Evolutionary conservation across 2,888 invertebrate genomes (phyloP), one percentile per base, ranked within the genome.

Genomic region (Rhimphoctona megacephalus): DNA sequence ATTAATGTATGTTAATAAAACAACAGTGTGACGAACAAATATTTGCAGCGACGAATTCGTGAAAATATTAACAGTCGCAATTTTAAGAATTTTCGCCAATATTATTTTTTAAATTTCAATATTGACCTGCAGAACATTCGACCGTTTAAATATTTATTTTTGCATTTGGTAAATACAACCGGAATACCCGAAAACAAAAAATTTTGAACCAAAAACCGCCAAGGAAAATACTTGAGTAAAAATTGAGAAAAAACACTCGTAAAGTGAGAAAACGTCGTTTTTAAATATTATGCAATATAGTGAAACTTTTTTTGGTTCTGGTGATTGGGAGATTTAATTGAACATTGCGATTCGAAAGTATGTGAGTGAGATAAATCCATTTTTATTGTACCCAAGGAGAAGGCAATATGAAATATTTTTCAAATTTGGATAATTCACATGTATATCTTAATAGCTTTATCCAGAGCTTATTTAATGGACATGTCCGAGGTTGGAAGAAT

Each of bases 401-500:
- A n/a, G 19, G 49, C n/a, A 49, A 49, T 49, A 19, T n/a, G n/a
- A n/a, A 49, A 49, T 49, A 49, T 49, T 49, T 49, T 49, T 49
- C 49, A 49, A 49, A 19, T n/a, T 19, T 19, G 5, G 2, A 49
- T 49, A 19, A 49, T 49, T 19, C 6, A 19, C 17, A 4, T 46
- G 17, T 46, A 46, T 46, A 46, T 46, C 2, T 25, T 11, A 25
- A 57, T 57, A 8, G 57, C 25, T 61, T 61, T 49, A 49, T 17
- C 30, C 30, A 30, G 61, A 61, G 30, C 30, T 73, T 73, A 36
- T 36, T 73, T 73, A 36, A 73, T 49, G 81, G 70, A 73, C 54
- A 43, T 81, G 46, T 72, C 46, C 72, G 57, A 54, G 22, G 52
- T 25, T 46, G 52, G 22, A 54, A 77, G 19, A 73, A 46, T 85